Conservation (phyloP, 2,888 invertebrate species). For the Dimorphilus gyrociliatus region DNA sequence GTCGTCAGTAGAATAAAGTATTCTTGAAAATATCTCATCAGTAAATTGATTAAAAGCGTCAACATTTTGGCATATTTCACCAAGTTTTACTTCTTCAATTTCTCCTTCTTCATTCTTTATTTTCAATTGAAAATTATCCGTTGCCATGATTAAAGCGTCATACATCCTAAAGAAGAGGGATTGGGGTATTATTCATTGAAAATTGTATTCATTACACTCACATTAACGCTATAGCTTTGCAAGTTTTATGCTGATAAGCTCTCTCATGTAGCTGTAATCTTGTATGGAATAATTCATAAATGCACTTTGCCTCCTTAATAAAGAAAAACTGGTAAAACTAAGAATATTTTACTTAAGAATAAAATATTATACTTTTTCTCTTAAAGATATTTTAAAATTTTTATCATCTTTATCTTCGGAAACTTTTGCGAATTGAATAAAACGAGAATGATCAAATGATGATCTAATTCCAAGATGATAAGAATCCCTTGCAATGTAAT, state of each 20-base stretch:
- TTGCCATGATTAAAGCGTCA: too few relatives aligned
- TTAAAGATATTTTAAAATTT: too few relatives aligned
- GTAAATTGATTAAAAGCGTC: slow-evolving; percentile 19
- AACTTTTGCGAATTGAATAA: slow-evolving; percentile 38
- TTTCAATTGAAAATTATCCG: too few relatives aligned
- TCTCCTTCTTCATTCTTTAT: too few relatives aligned
- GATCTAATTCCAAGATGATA: slow-evolving; percentile 39
- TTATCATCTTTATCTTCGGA: slow-evolving; percentile 15
- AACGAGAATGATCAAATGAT: slow-evolving; percentile 40
- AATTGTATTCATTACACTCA: too few relatives aligned
- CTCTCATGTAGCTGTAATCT: slow-evolving; percentile 16
- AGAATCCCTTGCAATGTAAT: slow-evolving; percentile 49
- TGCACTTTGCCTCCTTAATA: slow-evolving; percentile 15
- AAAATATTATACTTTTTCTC: too few relatives aligned
- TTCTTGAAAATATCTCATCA: slow-evolving; percentile 15
- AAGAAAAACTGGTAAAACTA: too few relatives aligned
- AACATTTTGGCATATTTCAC: too few relatives aligned
- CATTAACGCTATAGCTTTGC: slow-evolving; percentile 40
- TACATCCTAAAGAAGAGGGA: too few relatives aligned
- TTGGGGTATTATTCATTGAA: too few relatives aligned
- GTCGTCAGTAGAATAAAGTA: slow-evolving; percentile 13
- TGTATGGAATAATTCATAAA: slow-evolving; percentile 26
- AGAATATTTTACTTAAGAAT: too few relatives aligned
- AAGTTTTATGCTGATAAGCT: slow-evolving; percentile 42
- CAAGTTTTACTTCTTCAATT: too few relatives aligned